Evolutionary conservation across 2,113 vertebrate species (phyloP).

Genomic region (Daboia siamensis): DNA sequence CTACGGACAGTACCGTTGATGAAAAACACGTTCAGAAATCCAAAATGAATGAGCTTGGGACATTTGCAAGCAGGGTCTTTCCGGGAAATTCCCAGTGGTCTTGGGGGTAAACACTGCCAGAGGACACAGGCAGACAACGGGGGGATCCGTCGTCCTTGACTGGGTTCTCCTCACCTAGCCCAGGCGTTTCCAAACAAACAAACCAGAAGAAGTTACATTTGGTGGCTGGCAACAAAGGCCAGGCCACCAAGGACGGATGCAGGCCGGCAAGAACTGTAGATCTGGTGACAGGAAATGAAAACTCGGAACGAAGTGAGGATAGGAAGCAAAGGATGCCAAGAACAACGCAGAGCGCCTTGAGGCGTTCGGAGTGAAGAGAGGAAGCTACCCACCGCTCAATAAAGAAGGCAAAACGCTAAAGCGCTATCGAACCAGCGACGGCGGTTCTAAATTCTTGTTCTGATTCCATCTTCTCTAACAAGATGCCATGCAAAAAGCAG

Average conservation of each 20-base stretch:
- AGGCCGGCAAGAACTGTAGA: neutral
- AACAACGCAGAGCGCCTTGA: no score
- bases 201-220: no score
- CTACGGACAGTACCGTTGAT: neutral
- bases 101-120: neutral
- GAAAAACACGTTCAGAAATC: neutral
- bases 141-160: neutral
- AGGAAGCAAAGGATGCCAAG: neutral
- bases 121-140: no score
- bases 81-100: neutral
- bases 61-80: neutral
- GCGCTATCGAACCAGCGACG: no score
- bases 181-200: neutral
- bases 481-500: no score
- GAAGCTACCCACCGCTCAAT: neutral
- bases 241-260: neutral
- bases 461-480: neutral
- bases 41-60: neutral
- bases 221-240: neutral
- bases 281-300: neutral
- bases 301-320: neutral
- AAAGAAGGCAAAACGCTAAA: no score
- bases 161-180: neutral
- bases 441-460: neutral
- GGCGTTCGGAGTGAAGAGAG: neutral